Conservation (phyloP, 2,888 invertebrate species). For the Conistra vaccinii region DNA sequence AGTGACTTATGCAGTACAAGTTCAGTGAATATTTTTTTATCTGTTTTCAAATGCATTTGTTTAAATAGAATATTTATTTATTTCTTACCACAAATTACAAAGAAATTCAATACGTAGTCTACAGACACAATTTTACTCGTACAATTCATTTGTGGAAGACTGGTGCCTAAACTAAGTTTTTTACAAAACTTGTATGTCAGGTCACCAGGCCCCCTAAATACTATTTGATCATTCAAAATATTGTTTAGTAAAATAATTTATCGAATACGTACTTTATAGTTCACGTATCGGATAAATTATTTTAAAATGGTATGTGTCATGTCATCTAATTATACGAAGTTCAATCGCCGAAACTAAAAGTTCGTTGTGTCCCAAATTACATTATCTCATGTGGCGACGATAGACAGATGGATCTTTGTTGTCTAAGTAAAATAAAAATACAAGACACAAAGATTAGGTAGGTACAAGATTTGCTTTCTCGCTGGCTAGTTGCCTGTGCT, state of each 20-base stretch:
- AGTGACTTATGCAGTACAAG: neutral
- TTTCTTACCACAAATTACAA: too few species aligned
- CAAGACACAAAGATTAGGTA: constrained; percentile 4
- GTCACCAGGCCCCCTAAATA: too few species aligned
- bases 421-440: constrained; percentile 10
- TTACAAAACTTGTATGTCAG: too few species aligned
- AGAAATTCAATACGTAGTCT: too few species aligned
- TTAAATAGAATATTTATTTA: too few species aligned
- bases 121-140: too few species aligned
- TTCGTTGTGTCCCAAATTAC: constrained; percentile 35
- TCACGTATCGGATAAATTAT: neutral
- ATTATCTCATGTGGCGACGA: constrained; percentile 27
- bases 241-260: too few species aligned
- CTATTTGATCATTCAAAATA: neutral
- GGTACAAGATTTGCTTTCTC: constrained; percentile 4
- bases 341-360: constrained; percentile 35
- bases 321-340: constrained; percentile 13
- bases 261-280: too few species aligned
- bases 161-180: too few species aligned
- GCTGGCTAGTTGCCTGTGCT: constrained; percentile 15
- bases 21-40: neutral
- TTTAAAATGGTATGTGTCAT: constrained; percentile 5
- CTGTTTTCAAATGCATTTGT: neutral
- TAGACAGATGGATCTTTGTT: constrained; percentile 41
- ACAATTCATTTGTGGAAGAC: too few species aligned